Evolutionary conservation across 2,888 invertebrate genomes (phyloP), one percentile per base, ranked within the genome.

Genomic region (Terebella lapidaria): DNA sequence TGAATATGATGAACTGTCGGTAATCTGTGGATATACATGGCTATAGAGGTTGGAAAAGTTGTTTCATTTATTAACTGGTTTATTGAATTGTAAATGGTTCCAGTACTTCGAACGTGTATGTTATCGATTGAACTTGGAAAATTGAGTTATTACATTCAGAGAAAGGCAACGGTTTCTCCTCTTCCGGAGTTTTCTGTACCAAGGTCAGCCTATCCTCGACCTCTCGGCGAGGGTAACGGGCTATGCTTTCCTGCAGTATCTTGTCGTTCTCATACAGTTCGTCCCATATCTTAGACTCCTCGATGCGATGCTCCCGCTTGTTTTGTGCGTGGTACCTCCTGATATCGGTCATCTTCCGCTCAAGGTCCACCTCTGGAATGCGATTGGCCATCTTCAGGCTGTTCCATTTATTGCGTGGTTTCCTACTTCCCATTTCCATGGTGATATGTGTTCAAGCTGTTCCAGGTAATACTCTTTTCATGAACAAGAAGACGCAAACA

Each of bases 71-170:
- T 10, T 35, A 15, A 10, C 35, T n/a, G n/a, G n/a, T n/a, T n/a
- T n/a, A n/a, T n/a, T n/a, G n/a, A n/a, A 35, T 35, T 35, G 35
- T 35, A 35, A 35, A 15, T 15, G 35, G 35, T 35, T 15, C 10
- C 35, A 35, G 10, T 10, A 35, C 35, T 18, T 15, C 10, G 10
- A 35, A 35, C 35, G 10, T 18, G 35, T 35, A 35, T 15, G 10
- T 15, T 15, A 15, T 15, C 35, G 10, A 35, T 35, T 35, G 10
- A 35, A 15, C 10, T 18, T 35, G 18, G 10, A 15, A 10, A 49
- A 49, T 24, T n/a, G n/a, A n/a, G n/a, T n/a, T n/a, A n/a, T 49
- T 49, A 49, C 49, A 49, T 22, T 49, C 49, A 49, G 49, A 49
- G 22, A 20, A 49, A n/a, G 49, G 49, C 10, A n/a, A 5, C 22